Evolutionary conservation across 2,797 vertebrate genomes (phyloP), one percentile per base, ranked within the genome.

Genomic region (Nyctibius grandis): DNA sequence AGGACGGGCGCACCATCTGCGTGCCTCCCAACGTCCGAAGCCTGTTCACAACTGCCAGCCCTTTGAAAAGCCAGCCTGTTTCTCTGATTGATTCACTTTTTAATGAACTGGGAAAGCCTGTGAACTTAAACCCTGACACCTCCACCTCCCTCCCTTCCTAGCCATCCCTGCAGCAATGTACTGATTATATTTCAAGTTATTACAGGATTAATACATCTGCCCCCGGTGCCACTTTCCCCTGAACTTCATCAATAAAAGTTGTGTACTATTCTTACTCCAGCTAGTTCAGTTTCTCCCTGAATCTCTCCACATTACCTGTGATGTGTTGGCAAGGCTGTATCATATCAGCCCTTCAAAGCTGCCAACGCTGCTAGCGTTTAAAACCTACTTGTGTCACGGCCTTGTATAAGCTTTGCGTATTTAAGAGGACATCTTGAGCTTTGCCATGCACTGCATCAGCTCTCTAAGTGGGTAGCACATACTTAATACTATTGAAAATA

Each of bases 41-140:
- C 89, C 95, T 28, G 7, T 76, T 96, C 93, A 67, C 89, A 69
- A 93, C 94, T 92, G 96, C 85, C 86, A 94, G 95, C 86, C 96
- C 93, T 97, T 97, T 96, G 96, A 96, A 97, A 97, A 97, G 83
- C 93, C 97, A 96, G 90, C 56, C 94, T 93, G 85, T 97, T 98
- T 93, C 94, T 78, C 95, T 93, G 95, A 97, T 96, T 89, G 95
- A 97, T 97, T 95, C 96, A 82, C 93, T 97, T 95, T 95, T 95
- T 96, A 97, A 97, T 97, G 94, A 97, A 97, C 95, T 93, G 96
- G 96, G 95, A 95, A 97, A 96, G 96, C 92, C 94, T 94, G 93
- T 95, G 97, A 97, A 97, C 92, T 96, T 92, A 94, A 96, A 95
- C 85, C 80, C 90, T 90, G 88, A 80, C 94, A 88, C 59, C 89